Base-by-base conservation (phyloP, 2,113 vertebrate genomes). In the Ammodytes marinus region DNA sequence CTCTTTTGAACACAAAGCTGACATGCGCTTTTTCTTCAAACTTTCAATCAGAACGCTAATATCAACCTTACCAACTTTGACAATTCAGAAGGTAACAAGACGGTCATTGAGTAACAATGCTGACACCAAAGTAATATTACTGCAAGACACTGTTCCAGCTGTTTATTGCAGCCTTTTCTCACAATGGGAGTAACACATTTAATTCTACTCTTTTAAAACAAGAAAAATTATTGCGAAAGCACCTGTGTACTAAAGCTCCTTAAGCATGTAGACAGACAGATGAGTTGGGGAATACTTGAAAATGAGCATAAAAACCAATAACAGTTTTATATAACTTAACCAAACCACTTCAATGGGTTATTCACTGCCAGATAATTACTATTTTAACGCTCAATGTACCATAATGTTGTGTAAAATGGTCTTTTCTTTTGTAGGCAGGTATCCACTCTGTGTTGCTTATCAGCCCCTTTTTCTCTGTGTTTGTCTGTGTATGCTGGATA, bases 401-500 rank as follows among this genome's bases (percentile, higher is more conserved):
- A 37, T 4, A 15, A 43, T 72, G 53, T 37, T 37, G 13, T 5
- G 17, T 66, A n/a, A 79, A 70, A 15, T 27, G 27, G 27, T 27
- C 27, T 27, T 27, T 27, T 27, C 27, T 27, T 27, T 27, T 27
- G 27, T 54, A 43, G 52, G 60, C 45, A 65, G 42, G 61, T 55
- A 39, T 77, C 42, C 43, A 65, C 69, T 65, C 55, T 65, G 39
- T 45, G 13, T 50, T 57, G 64, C 65, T 70, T 19, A 59, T 5
- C 54, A 13, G 58, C 57, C 69, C 49, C 69, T 66, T 65, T 61
- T 58, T 46, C 77, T 63, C 37, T 42, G 52, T 12, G 19, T 10
- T 1, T 53, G 47, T 64, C 58, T 77, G 57, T 59, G 72, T 67
- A 9, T 54, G 65, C 47, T 55, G 46, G 43, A 43, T 77, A 11